These are phyloP conservation scores for Harpalus rufipes DNA, from an alignment of 2,888 invertebrate genomes.

Conservation along the genomic window DNA sequence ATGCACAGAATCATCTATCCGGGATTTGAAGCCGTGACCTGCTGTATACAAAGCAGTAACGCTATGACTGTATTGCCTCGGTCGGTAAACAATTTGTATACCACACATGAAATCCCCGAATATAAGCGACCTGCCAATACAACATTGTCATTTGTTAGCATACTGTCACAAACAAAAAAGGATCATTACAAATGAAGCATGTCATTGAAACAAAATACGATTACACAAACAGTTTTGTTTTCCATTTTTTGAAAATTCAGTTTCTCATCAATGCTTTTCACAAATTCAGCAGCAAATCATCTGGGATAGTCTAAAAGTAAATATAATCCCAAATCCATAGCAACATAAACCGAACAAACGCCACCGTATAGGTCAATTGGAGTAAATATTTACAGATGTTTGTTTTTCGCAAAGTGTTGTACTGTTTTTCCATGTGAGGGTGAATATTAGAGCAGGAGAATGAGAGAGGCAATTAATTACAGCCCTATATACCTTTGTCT, in stretches of 20 bases:
- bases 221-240: constrained; percentile 11
- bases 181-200: background rate
- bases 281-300: constrained; percentile 40
- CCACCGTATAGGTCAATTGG: constrained; percentile 1
- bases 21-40: too few relatives aligned
- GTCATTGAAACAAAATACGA: background rate
- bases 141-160: background rate
- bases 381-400: constrained; percentile 39
- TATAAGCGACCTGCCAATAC: background rate
- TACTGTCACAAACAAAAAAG: background rate
- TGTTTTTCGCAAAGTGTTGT: constrained; percentile 23
- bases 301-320: constrained; percentile 13
- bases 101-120: background rate
- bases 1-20: too few relatives aligned
- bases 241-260: constrained; percentile 10
- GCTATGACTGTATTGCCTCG: too few relatives aligned
- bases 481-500: background rate
- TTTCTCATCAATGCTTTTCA: constrained; percentile 37
- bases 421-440: constrained; percentile 24
- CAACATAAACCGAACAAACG: constrained; percentile 18
- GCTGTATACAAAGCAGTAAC: too few relatives aligned
- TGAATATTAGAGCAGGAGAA: constrained; percentile 34
- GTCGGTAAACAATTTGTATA: too few relatives aligned
- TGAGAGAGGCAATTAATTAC: constrained; percentile 16
- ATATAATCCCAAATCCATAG: constrained; percentile 23